Base-by-base conservation (phyloP, 2,113 vertebrate genomes). In the Eira barbara region DNA sequence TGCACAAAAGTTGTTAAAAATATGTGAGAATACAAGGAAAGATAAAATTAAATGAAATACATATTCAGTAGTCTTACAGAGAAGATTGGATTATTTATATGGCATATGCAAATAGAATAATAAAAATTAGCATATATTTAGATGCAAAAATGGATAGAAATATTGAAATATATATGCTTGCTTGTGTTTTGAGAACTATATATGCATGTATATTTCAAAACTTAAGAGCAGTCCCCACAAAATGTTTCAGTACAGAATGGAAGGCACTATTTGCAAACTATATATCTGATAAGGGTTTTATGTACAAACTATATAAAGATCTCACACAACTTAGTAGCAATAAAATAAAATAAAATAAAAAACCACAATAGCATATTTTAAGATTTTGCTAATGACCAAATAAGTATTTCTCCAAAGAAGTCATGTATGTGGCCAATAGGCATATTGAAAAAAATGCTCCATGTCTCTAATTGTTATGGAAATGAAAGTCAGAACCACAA, bases 11-110 rank as follows among this genome's bases (percentile, higher is more conserved):
- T 1, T 91, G 18, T n/a, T 69, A 59, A 95, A 96, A 91, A 45
- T 92, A 85, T 55, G 47, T 96, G 49, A 11, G 0, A 85, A 84
- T 78, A 89, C 3, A 63, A 67, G 11, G 13, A 85, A 81, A 89
- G 29, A 79, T 59, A 89, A 95, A 92, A 97, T 94, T 91, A 94
- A 89, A 57, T 96, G 6, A 81, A 89, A 78, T 93, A 63, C 67
- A 90, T 90, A 96, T 90, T 94, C 27, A 89, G 15, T 78, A 92
- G n/a, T 85, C 59, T 97, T 82, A 94, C 7, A 55, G 29, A 49
- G 45, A 96, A 73, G 18, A 78, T 69, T 81, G 34, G 11, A 86
- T 78, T 94, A 49, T 65, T 94, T 55, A 79, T 57, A 71, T 45
- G 17, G 21, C 39, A 71, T 76, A 93, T 65, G 31, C 21, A 96